Evolutionary conservation across 2,797 vertebrate genomes (phyloP).

Genomic region (Hypotaenidia philippensis): DNA sequence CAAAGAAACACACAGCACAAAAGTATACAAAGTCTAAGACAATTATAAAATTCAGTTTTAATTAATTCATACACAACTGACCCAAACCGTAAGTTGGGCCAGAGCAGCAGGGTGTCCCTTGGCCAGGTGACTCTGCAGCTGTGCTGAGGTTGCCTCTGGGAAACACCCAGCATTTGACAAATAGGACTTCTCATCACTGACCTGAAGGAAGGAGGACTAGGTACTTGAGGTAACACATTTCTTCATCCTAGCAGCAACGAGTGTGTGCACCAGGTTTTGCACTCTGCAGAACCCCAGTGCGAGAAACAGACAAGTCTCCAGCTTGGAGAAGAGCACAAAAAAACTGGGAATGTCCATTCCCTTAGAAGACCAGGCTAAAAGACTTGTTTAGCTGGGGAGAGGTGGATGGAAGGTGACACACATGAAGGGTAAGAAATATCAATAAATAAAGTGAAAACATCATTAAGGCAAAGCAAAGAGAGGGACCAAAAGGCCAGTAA

Average conservation of each 20-base stretch:
- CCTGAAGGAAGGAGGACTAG: neutral
- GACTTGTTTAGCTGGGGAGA: neutral
- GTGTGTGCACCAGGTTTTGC: neutral
- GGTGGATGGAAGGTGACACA: neutral
- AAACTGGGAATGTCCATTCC: neutral
- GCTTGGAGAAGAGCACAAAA: neutral
- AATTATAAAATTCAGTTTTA: neutral
- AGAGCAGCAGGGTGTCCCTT: neutral
- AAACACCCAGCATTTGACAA: neutral
- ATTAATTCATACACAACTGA: neutral
- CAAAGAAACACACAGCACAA: neutral
- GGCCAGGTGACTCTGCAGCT: fast-evolving
- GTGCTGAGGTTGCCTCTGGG: neutral
- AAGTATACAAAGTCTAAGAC: neutral
- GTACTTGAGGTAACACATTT: neutral
- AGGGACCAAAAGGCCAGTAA: neutral
- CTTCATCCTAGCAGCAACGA: neutral
- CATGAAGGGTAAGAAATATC: neutral
- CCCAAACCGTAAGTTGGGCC: fast-evolving
- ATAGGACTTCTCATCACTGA: neutral
- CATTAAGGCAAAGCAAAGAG: neutral
- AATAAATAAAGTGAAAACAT: neutral
- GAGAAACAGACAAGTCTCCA: neutral
- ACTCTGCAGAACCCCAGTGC: neutral
- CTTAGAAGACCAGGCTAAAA: neutral